Evolutionary conservation across 2,113 vertebrate genomes (phyloP).

Genomic region (Sterrhoptilus dennistouni): DNA sequence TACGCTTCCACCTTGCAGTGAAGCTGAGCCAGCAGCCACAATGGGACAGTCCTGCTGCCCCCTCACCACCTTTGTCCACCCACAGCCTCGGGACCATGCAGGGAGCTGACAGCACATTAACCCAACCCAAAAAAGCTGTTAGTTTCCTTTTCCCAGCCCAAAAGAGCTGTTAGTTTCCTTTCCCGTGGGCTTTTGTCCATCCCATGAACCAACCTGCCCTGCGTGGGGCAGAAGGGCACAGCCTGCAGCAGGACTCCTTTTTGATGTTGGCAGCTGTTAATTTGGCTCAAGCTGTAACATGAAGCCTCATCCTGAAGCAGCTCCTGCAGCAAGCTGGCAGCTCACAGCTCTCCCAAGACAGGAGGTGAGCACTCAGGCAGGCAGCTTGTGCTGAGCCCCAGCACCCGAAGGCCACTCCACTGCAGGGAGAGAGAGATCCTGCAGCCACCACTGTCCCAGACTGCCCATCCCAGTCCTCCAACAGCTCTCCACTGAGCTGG

Average conservation of each 20-base stretch:
- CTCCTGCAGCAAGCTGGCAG: constrained; percentile 11
- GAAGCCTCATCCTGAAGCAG: constrained; percentile 12
- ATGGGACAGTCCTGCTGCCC: neutral
- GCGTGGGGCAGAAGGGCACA: neutral
- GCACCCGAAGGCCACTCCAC: neutral
- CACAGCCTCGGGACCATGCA: fast-evolving
- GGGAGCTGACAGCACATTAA: neutral
- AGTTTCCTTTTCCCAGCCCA: neutral
- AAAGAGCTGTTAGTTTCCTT: neutral
- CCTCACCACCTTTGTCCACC: neutral
- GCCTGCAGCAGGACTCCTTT: constrained; percentile 43
- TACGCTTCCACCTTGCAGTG: neutral
- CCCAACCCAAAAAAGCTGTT: too few relatives aligned
- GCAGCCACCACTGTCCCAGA: fast-evolving
- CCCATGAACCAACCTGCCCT: neutral
- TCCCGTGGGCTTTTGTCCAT: neutral
- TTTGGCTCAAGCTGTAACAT: neutral
- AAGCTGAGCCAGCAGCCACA: neutral
- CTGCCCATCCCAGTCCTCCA: neutral
- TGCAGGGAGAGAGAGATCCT: neutral
- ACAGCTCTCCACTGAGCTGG: fast-evolving
- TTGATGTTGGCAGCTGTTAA: constrained; percentile 25
- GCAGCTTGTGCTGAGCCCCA: fast-evolving
- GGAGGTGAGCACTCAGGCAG: neutral
- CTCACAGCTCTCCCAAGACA: neutral